These are phyloP conservation scores for Ramphastos sulfuratus DNA, from an alignment of 2,113 vertebrate species.

Conservation along the genomic window DNA sequence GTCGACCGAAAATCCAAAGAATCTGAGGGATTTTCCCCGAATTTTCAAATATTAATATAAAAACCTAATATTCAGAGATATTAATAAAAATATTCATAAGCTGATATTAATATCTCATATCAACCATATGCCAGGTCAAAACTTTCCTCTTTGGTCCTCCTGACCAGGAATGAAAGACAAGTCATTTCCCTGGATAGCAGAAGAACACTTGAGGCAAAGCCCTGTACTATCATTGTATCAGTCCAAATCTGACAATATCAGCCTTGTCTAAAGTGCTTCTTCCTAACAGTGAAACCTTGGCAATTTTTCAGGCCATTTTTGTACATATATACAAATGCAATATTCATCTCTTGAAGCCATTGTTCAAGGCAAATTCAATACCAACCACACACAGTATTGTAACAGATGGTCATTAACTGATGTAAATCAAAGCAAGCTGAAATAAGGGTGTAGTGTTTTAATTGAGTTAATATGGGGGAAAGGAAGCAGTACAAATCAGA, in stretches of 20 bases:
- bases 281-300: neutral
- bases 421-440: neutral
- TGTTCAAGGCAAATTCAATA: neutral
- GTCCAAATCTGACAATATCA: neutral
- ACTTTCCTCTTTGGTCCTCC: neutral
- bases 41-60: no score
- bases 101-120: no score
- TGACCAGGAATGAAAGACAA: neutral
- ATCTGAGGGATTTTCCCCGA: no score
- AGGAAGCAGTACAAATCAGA: neutral
- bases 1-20: no score
- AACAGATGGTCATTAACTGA: neutral
- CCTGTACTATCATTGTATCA: accelerated
- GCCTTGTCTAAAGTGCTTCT: neutral
- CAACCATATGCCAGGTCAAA: accelerated
- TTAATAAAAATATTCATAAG: no score
- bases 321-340: neutral
- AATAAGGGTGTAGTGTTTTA: neutral
- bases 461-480: neutral
- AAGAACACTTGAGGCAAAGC: neutral
- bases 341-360: neutral
- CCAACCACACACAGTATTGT: neutral
- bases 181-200: accelerated
- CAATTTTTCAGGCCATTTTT: neutral
- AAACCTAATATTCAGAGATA: no score